These are phyloP conservation scores for Spisula solida DNA, from an alignment of 2,888 invertebrate genomes.

Conservation along the genomic window DNA sequence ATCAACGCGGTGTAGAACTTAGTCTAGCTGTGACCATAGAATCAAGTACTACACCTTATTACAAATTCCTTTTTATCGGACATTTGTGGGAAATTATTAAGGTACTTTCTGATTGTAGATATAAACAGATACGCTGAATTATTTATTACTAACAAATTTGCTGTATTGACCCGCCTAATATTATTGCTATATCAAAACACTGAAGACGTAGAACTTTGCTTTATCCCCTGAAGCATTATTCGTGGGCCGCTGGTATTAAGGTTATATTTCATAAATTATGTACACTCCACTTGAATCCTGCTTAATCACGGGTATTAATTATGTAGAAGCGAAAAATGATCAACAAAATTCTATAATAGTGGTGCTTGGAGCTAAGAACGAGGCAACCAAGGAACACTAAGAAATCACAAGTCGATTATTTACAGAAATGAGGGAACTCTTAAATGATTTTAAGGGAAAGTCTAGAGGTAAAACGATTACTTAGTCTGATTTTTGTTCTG, in stretches of 20 bases:
- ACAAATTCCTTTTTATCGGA: slow-evolving; percentile 58
- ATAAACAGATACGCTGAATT: slow-evolving; percentile 55
- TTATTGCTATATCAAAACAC: slow-evolving; percentile 5
- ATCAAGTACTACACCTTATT: slow-evolving; percentile 39
- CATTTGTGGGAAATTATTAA: slow-evolving; percentile 43
- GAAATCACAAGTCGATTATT: neutral
- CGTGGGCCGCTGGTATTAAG: slow-evolving; percentile 33
- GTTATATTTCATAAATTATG: slow-evolving; percentile 55
- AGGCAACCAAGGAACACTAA: neutral
- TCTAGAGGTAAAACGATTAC: too few relatives aligned
- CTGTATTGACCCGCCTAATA: slow-evolving; percentile 49
- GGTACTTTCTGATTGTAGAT: slow-evolving; percentile 40
- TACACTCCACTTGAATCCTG: slow-evolving; percentile 50
- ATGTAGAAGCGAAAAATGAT: slow-evolving; percentile 38
- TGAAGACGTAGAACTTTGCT: neutral
- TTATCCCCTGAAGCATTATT: slow-evolving; percentile 35
- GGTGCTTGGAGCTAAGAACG: neutral
- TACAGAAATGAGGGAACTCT: neutral
- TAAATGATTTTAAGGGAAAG: neutral
- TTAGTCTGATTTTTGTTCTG: too few relatives aligned
- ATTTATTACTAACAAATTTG: slow-evolving; percentile 54
- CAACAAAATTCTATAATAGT: neutral
- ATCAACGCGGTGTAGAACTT: neutral
- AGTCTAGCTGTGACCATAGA: neutral
- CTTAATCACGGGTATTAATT: slow-evolving; percentile 40